Base-by-base conservation (phyloP, 2,888 invertebrate genomes). In the Nemotelus nigrinus region DNA sequence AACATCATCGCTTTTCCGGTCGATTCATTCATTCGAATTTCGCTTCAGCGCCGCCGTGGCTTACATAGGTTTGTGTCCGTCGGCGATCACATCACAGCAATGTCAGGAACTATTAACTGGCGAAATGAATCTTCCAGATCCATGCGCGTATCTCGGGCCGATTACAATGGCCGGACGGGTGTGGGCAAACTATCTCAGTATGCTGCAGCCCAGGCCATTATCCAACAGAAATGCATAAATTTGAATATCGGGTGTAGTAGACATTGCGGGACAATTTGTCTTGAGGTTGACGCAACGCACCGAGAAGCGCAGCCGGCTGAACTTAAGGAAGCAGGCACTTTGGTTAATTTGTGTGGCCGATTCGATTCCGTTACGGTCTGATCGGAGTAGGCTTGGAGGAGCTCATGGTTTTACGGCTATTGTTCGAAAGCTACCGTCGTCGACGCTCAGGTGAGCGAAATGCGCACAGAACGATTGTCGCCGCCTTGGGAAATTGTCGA, bases 171-270 rank as follows among this genome's bases (percentile, higher is more conserved):
- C 63, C 74, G 60, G 63, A 63, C 74, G 74, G 63, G 74, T 74
- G 74, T 74, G 74, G 74, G 74, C 74, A 41, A 74, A 60, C 60
- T 74, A 60, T 60, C 74, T 39, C 41, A 55, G 25, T 4, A 8
- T 25, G 55, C 47, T 47, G 41, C 44, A 43, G 55, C 4, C 70
- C 47, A 39, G 7, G 47, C 70, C 70, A 55, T 70, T 70, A 50
- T 55, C 70, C 41, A 70, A 43, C 70, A 43, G 55, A 44, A 74
- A 74, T 41, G 63, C 63, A 74, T 74, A 74, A 74, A 74, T 74
- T 74, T 74, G 60, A 74, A 74, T 74, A 74, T 74, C 60, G 63
- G 63, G 74, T 74, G 63, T 41, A 25, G 67, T 68, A 60, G 74
- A 60, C 74, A 45, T 41, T 55, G 50, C 55, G 70, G 41, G 63